These are phyloP conservation scores for Betta splendens DNA, from an alignment of 2,797 vertebrate species.

Conservation along the genomic window DNA sequence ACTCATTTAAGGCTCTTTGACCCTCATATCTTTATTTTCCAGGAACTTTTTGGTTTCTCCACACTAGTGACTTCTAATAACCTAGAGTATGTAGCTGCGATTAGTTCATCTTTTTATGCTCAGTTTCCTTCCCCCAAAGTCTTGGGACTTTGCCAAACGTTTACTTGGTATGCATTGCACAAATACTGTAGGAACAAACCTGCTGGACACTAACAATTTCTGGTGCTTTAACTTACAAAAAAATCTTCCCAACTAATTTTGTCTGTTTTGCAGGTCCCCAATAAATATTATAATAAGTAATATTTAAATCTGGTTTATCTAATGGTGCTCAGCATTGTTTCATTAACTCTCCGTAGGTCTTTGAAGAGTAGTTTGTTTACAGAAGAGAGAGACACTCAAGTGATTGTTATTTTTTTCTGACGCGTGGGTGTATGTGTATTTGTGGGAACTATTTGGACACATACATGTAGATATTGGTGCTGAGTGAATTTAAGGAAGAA, in stretches of 20 bases:
- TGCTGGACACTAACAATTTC: background rate
- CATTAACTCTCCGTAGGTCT: constrained; percentile 44
- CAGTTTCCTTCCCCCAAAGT: background rate
- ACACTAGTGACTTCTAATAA: too few relatives aligned
- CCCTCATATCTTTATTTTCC: background rate
- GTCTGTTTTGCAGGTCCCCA: background rate
- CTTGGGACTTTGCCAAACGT: background rate
- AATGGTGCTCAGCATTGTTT: constrained; percentile 61
- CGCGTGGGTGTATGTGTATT: constrained; percentile 56
- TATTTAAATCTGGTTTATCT: constrained; percentile 9
- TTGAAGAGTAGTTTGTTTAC: constrained; percentile 45
- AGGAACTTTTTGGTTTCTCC: background rate
- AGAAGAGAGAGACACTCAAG: constrained; percentile 20
- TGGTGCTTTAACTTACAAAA: background rate
- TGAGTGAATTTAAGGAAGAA: constrained; percentile 40
- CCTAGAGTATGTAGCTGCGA: too few relatives aligned
- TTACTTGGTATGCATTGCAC: background rate
- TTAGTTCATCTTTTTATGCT: background rate
- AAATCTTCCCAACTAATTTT: background rate
- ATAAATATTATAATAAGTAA: background rate
- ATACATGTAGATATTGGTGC: constrained; percentile 25
- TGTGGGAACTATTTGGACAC: constrained; percentile 54
- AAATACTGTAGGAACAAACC: background rate
- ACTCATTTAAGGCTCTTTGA: too few relatives aligned
- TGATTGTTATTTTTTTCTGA: constrained; percentile 46